Evolutionary conservation across 2,113 vertebrate genomes (phyloP).

Genomic region (Asarcornis scutulata): DNA sequence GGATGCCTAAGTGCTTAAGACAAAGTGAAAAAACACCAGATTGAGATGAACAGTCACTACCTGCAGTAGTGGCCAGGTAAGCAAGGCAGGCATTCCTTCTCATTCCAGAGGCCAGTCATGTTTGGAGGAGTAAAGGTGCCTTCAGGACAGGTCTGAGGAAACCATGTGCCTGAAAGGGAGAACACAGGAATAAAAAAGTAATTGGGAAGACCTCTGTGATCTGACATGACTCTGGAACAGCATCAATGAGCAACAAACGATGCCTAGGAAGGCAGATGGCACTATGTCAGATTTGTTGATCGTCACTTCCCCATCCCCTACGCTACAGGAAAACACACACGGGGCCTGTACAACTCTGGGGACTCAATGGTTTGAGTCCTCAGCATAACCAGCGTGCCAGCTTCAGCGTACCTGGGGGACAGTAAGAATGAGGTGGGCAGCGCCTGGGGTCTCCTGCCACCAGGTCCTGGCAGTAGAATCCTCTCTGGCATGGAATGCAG

Average conservation of each 20-base stretch:
- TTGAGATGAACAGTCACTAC: conserved; percentile 15
- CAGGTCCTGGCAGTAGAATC: conserved; percentile 88
- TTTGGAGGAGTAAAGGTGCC: conserved; percentile 85
- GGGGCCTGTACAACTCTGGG: background rate
- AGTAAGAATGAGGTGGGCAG: conserved; percentile 88
- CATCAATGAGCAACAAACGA: background rate
- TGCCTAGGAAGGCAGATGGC: background rate
- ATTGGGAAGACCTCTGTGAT: accelerated
- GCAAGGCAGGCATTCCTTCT: conserved; percentile 85
- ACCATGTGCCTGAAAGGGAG: conserved; percentile 77
- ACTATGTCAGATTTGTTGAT: accelerated
- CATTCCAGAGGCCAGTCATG: conserved; percentile 78
- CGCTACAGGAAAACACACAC: background rate
- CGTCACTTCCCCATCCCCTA: background rate
- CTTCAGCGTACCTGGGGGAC: conserved; percentile 81
- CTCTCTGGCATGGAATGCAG: conserved; percentile 85
- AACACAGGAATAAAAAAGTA: background rate
- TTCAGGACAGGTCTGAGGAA: conserved; percentile 83
- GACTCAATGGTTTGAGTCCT: background rate
- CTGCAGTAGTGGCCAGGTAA: conserved; percentile 90
- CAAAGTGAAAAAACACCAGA: background rate
- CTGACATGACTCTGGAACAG: accelerated
- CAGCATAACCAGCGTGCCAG: background rate
- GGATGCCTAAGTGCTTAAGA: background rate
- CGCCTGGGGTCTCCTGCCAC: conserved; percentile 75